Evolutionary conservation across 2,113 vertebrate genomes (phyloP), one percentile per base, ranked within the genome.

Genomic region (Lota lota): DNA sequence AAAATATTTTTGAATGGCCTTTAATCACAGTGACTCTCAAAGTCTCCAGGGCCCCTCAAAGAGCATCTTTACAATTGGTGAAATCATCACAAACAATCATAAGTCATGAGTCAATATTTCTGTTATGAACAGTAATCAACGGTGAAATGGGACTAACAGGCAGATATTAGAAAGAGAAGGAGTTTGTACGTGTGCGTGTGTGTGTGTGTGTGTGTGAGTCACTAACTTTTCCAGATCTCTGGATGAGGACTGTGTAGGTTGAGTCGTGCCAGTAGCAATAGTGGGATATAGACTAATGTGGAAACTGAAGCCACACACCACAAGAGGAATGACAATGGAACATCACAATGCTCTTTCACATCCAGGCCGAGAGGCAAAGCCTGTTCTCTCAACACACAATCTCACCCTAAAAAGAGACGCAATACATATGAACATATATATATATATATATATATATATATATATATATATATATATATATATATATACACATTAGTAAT

Each of bases 161-260:
- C 78, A 87, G 83, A 79, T 72, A 85, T 81, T 74, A 74, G 74
- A 61, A 21, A 64, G 21, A 67, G 66, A 83, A 73, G 73, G 77
- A 82, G 84, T 81, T 77, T 86, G 90, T 88, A 79, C 77, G 80
- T 14, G 76, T 83, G 85, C 80, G 78, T 86, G 90, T 75, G 79
- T 86, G 88, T 80, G 82, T 88, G 79, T 78, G 80, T 47, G 72
- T 11, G 54, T 74, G 87, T 91, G 87, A 93, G 85, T 92, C 92
- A 92, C 80, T 73, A 80, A 89, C 85, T 90, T 92, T 91, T 92
- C 91, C 92, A 92, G 89, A 91, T 91, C 87, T 91, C 82, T 92
- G 88, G 87, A 87, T 67, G 75, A 60, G 56, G 63, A 28, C 59
- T 59, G 63, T 60, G 73, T 73, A 79, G 83, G 74, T 74, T 57